Base-by-base conservation (phyloP, 1,140 invertebrate species). In the Hyphantria cunea region DNA sequence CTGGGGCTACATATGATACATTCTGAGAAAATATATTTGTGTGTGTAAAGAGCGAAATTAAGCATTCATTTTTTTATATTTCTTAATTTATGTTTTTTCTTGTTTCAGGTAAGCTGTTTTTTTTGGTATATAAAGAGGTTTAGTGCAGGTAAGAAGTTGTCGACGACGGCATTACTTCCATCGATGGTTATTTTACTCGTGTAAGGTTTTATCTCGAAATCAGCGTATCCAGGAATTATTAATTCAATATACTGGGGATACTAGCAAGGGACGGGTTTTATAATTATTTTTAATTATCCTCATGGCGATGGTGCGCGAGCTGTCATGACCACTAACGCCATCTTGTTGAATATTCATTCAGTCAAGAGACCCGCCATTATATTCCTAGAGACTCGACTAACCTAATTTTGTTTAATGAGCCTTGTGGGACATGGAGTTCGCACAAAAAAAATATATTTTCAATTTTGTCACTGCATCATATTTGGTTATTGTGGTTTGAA, bases 241-340 rank as follows among this genome's bases (percentile, higher is more conserved):
- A 76, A 76, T 78, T 80, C 55, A 78, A 73, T 70, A 69, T 64
- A 55, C 64, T 33, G 34, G n/a, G 17, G 47, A 42, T 15, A 41
- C 45, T 53, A 59, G 51, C 44, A 53, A 58, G 72, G 42, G 42
- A 52, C 52, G 59, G 64, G 68, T 51, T 68, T 75, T 62, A 61
- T 77, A 78, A 80, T 82, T 76, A 81, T 78, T 81, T 82, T 78
- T 81, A 82, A 82, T 81, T 76, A 76, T 71, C 49, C 64, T 65
- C 64, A 44, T 54, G 69, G 54, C 56, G 68, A 48, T 50, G 15
- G 12, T 10, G 53, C 41, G 64, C 60, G 13, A 31, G 25, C 54
- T 37, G 48, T 34, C 56, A 51, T 60, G 48, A 60, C 56, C 56
- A 51, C 47, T 49, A 44, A 8, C 48, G 64, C 60, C 69, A 63